These are phyloP conservation scores for Hipposideros larvatus DNA, from an alignment of 2,797 vertebrate species.

Conservation along the genomic window DNA sequence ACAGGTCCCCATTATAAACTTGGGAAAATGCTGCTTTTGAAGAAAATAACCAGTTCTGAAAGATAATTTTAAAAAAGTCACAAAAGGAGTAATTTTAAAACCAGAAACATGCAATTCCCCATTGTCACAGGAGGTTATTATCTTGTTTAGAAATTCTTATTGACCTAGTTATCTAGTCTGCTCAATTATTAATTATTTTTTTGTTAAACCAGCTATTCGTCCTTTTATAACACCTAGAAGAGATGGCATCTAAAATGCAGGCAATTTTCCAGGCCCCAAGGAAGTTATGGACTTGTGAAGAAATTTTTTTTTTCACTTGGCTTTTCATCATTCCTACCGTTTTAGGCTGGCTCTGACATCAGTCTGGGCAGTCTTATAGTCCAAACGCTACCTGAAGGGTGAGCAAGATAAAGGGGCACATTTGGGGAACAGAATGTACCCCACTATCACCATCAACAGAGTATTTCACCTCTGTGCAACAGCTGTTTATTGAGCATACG, in stretches of 20 bases:
- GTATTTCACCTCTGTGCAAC: neutral
- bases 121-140: neutral
- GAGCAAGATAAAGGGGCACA: neutral
- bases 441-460: neutral
- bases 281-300: neutral
- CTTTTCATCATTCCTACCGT: neutral
- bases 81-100: slow-evolving; percentile 2
- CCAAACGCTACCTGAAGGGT: neutral
- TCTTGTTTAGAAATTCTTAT: neutral
- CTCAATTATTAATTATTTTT: neutral
- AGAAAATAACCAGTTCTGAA: slow-evolving; percentile 51
- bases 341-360: neutral
- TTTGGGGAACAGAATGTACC: neutral
- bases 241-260: slow-evolving; percentile 28
- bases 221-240: slow-evolving; percentile 3
- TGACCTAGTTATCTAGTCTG: neutral
- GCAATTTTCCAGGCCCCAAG: neutral
- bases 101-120: neutral
- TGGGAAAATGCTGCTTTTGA: slow-evolving; percentile 1
- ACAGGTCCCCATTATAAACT: neutral
- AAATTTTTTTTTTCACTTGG: neutral
- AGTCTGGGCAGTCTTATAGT: neutral
- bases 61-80: slow-evolving; percentile 26
- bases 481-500: neutral
- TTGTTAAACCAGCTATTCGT: neutral